Conservation (phyloP, 2,113 vertebrate genomes). For the Burhinus bistriatus region DNA sequence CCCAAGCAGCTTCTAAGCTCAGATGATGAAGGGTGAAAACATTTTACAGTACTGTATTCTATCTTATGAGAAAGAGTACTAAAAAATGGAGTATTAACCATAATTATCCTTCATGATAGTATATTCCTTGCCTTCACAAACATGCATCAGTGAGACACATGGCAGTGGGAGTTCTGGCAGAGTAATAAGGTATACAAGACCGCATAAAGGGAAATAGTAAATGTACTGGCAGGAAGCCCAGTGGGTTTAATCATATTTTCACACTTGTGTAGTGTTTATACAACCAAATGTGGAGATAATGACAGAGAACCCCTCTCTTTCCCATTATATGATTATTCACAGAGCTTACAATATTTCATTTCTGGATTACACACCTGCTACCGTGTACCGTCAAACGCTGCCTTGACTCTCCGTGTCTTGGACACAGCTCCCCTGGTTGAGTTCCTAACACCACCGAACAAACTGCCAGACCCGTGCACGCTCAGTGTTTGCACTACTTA, state of each 20-base stretch:
- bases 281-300: neutral
- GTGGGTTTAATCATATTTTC: neutral
- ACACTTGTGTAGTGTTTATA: neutral
- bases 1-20: neutral
- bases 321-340: neutral
- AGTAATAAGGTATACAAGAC: neutral
- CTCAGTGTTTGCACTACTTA: neutral
- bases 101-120: neutral
- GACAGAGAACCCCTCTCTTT: neutral
- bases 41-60: neutral
- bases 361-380: neutral
- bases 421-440: neutral
- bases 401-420: neutral
- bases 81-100: neutral
- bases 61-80: neutral
- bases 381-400: neutral
- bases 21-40: neutral
- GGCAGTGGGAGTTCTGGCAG: neutral
- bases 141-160: neutral
- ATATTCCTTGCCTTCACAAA: neutral
- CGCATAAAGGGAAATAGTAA: neutral
- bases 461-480: rapidly evolving
- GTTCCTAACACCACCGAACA: neutral
- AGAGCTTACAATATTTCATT: neutral
- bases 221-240: neutral